Conservation (phyloP, 2,797 vertebrate species). For the Pseudochaenichthys georgianus region DNA sequence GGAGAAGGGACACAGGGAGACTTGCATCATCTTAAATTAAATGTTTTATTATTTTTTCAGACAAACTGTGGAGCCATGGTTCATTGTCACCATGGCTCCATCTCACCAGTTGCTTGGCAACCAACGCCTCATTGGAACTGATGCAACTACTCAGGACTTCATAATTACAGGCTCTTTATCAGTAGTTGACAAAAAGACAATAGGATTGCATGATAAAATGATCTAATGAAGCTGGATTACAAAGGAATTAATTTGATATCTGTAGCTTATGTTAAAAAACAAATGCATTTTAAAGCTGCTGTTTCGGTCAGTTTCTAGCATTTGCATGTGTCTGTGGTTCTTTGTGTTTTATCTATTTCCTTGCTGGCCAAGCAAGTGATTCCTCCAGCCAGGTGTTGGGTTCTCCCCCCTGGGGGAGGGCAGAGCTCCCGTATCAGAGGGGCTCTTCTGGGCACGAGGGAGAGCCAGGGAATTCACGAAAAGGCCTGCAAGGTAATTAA, state of each 20-base stretch:
- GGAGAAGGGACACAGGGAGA: constrained; percentile 30
- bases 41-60: constrained; percentile 49
- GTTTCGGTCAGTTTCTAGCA: neutral
- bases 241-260: constrained; percentile 11
- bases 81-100: constrained; percentile 77
- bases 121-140: constrained; percentile 79
- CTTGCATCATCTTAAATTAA: constrained; percentile 58
- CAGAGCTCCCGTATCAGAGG: constrained; percentile 22
- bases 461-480: constrained; percentile 66
- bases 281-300: neutral
- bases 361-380: constrained; percentile 45
- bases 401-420: constrained; percentile 38
- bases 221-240: constrained; percentile 49
- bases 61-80: constrained; percentile 59
- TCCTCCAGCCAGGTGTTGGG: constrained; percentile 57
- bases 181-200: constrained; percentile 71
- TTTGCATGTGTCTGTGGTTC: neutral
- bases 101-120: constrained; percentile 83
- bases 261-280: neutral
- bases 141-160: constrained; percentile 74
- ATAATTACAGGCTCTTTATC: constrained; percentile 78
- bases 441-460: constrained; percentile 61
- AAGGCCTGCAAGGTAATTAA: constrained; percentile 68
- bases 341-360: constrained; percentile 34
- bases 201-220: constrained; percentile 51